Evolutionary conservation across 2,113 vertebrate species (phyloP).

Genomic region (Sinocyclocheilus grahami): DNA sequence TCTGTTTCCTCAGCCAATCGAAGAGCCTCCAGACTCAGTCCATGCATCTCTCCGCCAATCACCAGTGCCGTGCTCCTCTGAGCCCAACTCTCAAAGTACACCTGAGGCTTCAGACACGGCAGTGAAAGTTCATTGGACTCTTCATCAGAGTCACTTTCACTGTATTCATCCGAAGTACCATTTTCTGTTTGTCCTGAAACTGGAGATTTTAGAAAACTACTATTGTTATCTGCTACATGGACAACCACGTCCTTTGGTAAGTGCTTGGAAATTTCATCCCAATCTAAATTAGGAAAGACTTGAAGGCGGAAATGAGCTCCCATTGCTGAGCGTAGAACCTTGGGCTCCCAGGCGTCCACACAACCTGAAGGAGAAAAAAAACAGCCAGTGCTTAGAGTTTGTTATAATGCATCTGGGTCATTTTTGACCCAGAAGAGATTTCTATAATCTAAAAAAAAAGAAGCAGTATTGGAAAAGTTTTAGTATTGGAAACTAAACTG

Average conservation of each 20-base stretch:
- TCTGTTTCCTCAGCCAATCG: conserved; percentile 76
- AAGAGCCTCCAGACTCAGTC: conserved; percentile 81
- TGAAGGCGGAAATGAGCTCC: conserved; percentile 93
- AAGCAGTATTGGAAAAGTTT: too few species aligned
- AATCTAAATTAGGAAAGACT: conserved; percentile 78
- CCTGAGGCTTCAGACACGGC: conserved; percentile 71
- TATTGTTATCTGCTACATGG: conserved; percentile 80
- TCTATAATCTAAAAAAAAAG: too few species aligned
- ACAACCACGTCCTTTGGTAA: conserved; percentile 73
- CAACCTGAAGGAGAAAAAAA: conserved; percentile 79
- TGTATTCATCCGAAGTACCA: conserved; percentile 53
- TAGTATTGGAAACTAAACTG: too few species aligned
- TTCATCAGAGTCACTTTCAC: conserved; percentile 59
- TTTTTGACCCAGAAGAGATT: neutral
- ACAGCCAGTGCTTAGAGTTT: neutral
- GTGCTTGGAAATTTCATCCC: conserved; percentile 78
- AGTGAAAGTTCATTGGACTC: conserved; percentile 13
- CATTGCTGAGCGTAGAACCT: conserved; percentile 94
- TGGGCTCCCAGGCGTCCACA: conserved; percentile 93
- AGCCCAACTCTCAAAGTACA: conserved; percentile 82
- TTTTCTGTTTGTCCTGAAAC: neutral
- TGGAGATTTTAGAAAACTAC: conserved; percentile 15
- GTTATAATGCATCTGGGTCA: neutral
- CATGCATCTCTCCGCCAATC: conserved; percentile 85
- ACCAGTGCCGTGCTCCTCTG: conserved; percentile 79